These are phyloP conservation scores for Neopipo cinnamomea DNA, from an alignment of 2,113 vertebrate genomes.

Conservation along the genomic window DNA sequence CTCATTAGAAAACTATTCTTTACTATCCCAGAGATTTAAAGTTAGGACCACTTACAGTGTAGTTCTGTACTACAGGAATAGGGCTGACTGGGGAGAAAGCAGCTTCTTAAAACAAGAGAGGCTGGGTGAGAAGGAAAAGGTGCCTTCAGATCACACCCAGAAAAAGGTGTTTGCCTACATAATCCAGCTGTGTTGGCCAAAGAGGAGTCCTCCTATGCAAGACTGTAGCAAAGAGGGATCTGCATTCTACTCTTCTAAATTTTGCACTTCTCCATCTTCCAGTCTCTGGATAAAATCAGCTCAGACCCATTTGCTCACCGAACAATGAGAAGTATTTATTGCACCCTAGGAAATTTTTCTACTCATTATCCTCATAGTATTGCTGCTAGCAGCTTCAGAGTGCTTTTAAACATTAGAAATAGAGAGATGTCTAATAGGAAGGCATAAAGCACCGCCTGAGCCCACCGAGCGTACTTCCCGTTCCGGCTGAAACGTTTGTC, in stretches of 20 bases:
- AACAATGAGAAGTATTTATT: not conserved
- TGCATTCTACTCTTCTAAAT: not conserved
- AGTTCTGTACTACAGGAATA: not conserved
- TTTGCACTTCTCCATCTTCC: not conserved
- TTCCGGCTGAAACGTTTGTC: not conserved
- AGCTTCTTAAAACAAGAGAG: not conserved
- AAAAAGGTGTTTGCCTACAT: not conserved
- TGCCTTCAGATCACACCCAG: not conserved
- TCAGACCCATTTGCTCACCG: not conserved
- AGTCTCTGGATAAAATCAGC: not conserved
- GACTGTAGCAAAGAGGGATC: not conserved
- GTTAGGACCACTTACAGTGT: not conserved
- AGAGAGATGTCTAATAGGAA: not conserved
- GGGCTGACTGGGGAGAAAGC: not conserved
- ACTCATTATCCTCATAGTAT: not conserved
- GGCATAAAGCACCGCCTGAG: not conserved
- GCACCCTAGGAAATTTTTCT: not conserved
- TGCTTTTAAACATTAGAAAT: not conserved
- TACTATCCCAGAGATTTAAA: not conserved
- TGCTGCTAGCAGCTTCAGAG: not conserved
- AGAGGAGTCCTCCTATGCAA: not conserved
- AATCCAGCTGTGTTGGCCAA: not conserved
- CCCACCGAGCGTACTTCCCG: not conserved
- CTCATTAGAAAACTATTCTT: not conserved
- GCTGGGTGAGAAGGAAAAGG: not conserved